These are phyloP conservation scores for Cosmia pyralina DNA, from an alignment of 2,888 invertebrate species.

Conservation along the genomic window DNA sequence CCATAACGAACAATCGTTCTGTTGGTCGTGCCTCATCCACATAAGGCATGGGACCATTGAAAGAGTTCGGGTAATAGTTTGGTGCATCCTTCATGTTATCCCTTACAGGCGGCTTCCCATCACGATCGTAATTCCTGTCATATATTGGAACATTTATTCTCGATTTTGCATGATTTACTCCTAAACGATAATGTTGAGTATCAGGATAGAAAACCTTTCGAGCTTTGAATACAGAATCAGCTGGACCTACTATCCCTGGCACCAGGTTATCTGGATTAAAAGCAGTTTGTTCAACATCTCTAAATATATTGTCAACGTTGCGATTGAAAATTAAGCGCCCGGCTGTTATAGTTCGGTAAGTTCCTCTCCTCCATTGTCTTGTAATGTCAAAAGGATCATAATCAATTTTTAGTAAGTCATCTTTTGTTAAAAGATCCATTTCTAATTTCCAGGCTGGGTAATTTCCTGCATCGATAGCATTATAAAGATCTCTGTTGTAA, in stretches of 20 bases:
- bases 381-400: conserved; percentile 86
- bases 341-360: conserved; percentile 80
- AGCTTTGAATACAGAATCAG: conserved; percentile 87
- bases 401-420: conserved; percentile 73
- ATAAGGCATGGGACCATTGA: conserved; percentile 68
- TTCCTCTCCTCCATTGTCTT: conserved; percentile 80
- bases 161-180: conserved; percentile 62
- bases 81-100: conserved; percentile 66
- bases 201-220: conserved; percentile 88
- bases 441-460: conserved; percentile 84
- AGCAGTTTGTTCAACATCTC: conserved; percentile 87
- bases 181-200: conserved; percentile 82
- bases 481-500: conserved; percentile 92
- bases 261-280: conserved; percentile 78
- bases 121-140: conserved; percentile 64
- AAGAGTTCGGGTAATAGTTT: conserved; percentile 71
- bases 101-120: conserved; percentile 63
- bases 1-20: conserved; percentile 23
- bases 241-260: conserved; percentile 86
- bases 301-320: conserved; percentile 86
- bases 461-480: conserved; percentile 93
- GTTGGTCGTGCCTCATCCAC: conserved; percentile 58
- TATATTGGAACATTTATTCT: conserved; percentile 66
- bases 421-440: conserved; percentile 81
- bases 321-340: conserved; percentile 85